A percentile compares a stretch with the other conserved stretches of the same genome.
Conservation (phyloP, 2,113 vertebrate species). For the Psammodynastes pulverulentus region DNA sequence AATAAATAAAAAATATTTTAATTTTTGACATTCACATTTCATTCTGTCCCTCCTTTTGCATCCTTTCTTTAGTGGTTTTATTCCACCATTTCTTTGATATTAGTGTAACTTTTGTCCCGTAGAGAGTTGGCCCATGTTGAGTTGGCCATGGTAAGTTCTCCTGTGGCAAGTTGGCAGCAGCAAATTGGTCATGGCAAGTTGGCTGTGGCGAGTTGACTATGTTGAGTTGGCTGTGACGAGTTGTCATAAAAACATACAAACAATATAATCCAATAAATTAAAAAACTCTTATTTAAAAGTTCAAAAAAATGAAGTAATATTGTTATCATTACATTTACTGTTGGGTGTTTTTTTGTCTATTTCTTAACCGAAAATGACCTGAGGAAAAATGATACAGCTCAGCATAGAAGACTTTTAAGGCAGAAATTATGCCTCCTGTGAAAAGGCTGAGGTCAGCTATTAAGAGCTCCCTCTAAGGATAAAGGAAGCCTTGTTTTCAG, state of each 20-base stretch:
- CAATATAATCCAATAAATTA: background rate
- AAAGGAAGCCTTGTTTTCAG: conserved; percentile 90
- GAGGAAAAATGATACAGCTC: conserved; percentile 65
- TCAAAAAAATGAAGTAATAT: background rate
- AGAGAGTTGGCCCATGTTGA: too few species aligned
- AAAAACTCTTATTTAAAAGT: rapidly evolving
- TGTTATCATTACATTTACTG: background rate
- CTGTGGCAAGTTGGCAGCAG: too few species aligned
- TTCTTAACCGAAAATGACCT: conserved; percentile 62
- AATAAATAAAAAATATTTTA: too few species aligned
- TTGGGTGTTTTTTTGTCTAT: conserved; percentile 29
- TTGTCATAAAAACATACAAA: background rate
- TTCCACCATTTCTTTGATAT: too few species aligned
- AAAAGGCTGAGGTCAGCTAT: conserved; percentile 81
- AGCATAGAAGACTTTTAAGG: conserved; percentile 68
- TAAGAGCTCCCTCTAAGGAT: conserved; percentile 79
- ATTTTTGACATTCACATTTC: too few species aligned
- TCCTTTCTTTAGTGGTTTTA: too few species aligned
- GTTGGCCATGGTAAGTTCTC: too few species aligned
- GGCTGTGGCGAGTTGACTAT: too few species aligned
- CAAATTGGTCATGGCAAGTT: too few species aligned
- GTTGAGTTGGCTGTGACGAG: too few species aligned
- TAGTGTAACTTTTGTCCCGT: too few species aligned
- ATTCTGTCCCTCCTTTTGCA: too few species aligned
- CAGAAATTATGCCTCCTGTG: conserved; percentile 62